These are phyloP conservation scores for Zaprionus gabonicus DNA, from an alignment of 1,140 invertebrate genomes.

Conservation along the genomic window DNA sequence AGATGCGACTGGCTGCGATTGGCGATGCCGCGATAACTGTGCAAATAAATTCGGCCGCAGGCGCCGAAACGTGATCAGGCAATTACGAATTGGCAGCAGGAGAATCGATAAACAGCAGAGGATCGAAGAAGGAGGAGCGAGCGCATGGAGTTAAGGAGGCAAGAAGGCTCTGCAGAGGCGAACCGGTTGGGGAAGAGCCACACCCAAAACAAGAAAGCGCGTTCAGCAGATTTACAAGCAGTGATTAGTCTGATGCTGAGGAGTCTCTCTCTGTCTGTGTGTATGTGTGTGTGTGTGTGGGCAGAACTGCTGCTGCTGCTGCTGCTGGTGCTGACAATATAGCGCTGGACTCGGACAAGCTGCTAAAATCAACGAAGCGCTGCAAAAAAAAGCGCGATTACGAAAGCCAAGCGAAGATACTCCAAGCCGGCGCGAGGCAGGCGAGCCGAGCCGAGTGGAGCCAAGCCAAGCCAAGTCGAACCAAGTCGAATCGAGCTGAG, in stretches of 20 bases:
- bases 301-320: slow-evolving; percentile 74
- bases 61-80: slow-evolving; percentile 49
- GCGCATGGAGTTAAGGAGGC: not conserved
- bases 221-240: slow-evolving; percentile 68
- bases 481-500: slow-evolving; percentile 20
- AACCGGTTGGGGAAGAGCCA: slow-evolving; percentile 64
- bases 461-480: slow-evolving; percentile 57
- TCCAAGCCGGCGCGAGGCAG: slow-evolving; percentile 34
- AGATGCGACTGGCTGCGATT: not conserved
- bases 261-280: slow-evolving; percentile 3
- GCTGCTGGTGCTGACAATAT: slow-evolving; percentile 70
- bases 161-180: not conserved
- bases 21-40: slow-evolving; percentile 28
- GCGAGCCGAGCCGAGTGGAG: slow-evolving; percentile 56
- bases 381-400: slow-evolving; percentile 69
- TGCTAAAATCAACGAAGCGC: slow-evolving; percentile 76
- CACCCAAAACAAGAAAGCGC: slow-evolving; percentile 73
- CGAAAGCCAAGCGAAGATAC: slow-evolving; percentile 74
- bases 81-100: slow-evolving; percentile 37
- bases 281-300: slow-evolving; percentile 59
- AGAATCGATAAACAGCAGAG: not conserved
- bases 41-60: slow-evolving; percentile 32
- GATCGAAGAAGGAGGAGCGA: not conserved
- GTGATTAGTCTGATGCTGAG: slow-evolving; percentile 51
- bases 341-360: slow-evolving; percentile 72